Base-by-base conservation (phyloP, 1,140 invertebrate species). In the Monochamus saltuarius region DNA sequence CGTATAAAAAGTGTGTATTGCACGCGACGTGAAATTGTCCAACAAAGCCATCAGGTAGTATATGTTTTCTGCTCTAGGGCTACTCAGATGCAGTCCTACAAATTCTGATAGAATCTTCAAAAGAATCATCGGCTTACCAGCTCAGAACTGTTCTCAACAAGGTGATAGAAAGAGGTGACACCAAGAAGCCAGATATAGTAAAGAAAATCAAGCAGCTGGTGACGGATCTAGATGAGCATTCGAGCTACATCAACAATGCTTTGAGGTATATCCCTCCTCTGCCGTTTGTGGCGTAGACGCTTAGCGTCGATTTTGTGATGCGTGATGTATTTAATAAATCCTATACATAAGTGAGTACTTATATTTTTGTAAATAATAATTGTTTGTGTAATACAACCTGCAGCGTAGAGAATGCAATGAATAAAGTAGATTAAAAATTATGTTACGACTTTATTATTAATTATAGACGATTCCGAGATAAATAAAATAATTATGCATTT, bases 131-230 rank as follows among this genome's bases (percentile, higher is more conserved):
- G 0, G 70, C 76, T 0, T 75, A 75, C 10, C 83, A 84, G 61
- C 74, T 84, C 34, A 70, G 70, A 22, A 65, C 77, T 46, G 75
- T 81, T 0, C 65, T 84, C 9, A 69, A 75, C 17, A 82, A 81
- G 62, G 78, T 83, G 70, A 65, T 82, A 54, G 78, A 80, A 13
- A 70, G 78, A 1, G 67, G 75, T 35, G 81, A 84, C 67, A 81
- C 78, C 16, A 75, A 66, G 1, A 78, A 80, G 56, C 74, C 79
- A 2, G 79, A 81, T 67, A 77, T 81, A 13, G 76, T 81, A 61
- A 81, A 79, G 61, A 76, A 81, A 36, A 79, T 82, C 6, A 79
- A 72, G 46, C 75, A 77, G 34, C 75, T 84, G 70, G 66, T 82
- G 3, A 69, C 61, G 0, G 83, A 83, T 40, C 65, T 84, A 7